Evolutionary conservation across 2,797 vertebrate species (phyloP).

Genomic region (Enteromius trimaculatus): DNA sequence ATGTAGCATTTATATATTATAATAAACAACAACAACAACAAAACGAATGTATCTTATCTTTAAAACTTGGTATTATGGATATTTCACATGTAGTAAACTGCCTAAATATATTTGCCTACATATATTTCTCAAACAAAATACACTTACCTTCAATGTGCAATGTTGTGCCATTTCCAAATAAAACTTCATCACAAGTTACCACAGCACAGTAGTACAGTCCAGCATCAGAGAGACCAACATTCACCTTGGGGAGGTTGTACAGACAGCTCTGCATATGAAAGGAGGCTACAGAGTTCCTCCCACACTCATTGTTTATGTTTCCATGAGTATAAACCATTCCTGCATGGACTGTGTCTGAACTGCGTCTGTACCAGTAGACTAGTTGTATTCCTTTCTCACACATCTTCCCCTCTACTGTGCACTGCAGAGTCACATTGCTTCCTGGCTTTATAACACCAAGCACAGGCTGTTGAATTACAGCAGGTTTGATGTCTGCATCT

Average conservation of each 20-base stretch:
- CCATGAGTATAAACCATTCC: slow-evolving; percentile 50
- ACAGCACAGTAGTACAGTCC: slow-evolving; percentile 53
- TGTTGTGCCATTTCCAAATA: slow-evolving; percentile 34
- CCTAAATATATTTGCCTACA: too few relatives aligned
- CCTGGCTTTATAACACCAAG: slow-evolving; percentile 33
- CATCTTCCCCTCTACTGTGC: slow-evolving; percentile 22
- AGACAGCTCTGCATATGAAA: slow-evolving; percentile 23
- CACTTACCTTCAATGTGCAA: neutral
- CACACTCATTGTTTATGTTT: slow-evolving; percentile 40
- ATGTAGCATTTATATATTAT: too few relatives aligned
- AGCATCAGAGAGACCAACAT: slow-evolving; percentile 38
- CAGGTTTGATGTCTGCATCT: slow-evolving; percentile 20
- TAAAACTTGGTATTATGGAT: too few relatives aligned
- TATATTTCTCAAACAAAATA: too few relatives aligned
- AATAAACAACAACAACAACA: too few relatives aligned
- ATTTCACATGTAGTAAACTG: too few relatives aligned
- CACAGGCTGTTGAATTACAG: slow-evolving; percentile 29
- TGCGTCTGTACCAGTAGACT: slow-evolving; percentile 55
- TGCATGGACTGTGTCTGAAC: slow-evolving; percentile 42
- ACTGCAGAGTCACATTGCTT: slow-evolving; percentile 52
- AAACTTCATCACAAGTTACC: slow-evolving; percentile 36
- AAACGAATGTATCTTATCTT: too few relatives aligned
- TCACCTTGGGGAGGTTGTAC: slow-evolving; percentile 26
- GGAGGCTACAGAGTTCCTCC: slow-evolving; percentile 19
- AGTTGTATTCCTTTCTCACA: slow-evolving; percentile 47